Conservation (phyloP, 64 coral and sea anemone genomes). For the Porites lutea region DNA sequence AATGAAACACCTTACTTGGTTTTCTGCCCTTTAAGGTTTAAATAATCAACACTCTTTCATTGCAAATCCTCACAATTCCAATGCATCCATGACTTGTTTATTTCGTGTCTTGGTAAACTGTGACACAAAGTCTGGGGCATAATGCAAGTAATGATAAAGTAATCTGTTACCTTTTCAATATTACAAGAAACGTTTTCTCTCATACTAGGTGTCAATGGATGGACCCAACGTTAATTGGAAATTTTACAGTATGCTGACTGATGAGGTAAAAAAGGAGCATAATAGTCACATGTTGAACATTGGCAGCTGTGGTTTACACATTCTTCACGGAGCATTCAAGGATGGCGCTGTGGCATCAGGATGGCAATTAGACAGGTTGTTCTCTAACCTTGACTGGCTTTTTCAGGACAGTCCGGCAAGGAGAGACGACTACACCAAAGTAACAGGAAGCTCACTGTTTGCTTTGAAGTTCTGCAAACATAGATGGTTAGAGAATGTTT, state of each 20-base stretch:
- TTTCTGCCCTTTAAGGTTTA: not conserved
- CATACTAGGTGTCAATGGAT: conserved; percentile 73
- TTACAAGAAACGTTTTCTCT: conserved; percentile 40
- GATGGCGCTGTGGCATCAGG: conserved; percentile 63
- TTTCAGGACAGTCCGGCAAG: conserved; percentile 76
- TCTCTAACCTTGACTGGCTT: conserved; percentile 61
- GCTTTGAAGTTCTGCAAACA: conserved; percentile 57
- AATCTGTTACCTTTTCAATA: conserved; percentile 32
- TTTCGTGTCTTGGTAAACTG: not conserved
- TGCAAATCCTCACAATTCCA: no score
- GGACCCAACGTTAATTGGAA: conserved; percentile 79
- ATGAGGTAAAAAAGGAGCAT: conserved; percentile 65
- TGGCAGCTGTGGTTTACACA: conserved; percentile 67
- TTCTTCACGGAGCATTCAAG: conserved; percentile 68
- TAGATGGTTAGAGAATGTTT: conserved; percentile 66
- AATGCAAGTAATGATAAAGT: conserved; percentile 30
- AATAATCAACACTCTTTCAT: no score
- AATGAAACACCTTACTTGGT: conserved; percentile 10
- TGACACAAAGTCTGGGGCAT: conserved; percentile 18
- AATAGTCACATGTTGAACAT: conserved; percentile 68
- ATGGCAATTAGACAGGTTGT: conserved; percentile 51
- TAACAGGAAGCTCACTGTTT: conserved; percentile 47
- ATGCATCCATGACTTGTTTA: not conserved
- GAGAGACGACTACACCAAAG: conserved; percentile 65
- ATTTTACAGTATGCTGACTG: conserved; percentile 55